Evolutionary conservation across 2,888 invertebrate species (phyloP).

Genomic region (Polymixis flavicincta): DNA sequence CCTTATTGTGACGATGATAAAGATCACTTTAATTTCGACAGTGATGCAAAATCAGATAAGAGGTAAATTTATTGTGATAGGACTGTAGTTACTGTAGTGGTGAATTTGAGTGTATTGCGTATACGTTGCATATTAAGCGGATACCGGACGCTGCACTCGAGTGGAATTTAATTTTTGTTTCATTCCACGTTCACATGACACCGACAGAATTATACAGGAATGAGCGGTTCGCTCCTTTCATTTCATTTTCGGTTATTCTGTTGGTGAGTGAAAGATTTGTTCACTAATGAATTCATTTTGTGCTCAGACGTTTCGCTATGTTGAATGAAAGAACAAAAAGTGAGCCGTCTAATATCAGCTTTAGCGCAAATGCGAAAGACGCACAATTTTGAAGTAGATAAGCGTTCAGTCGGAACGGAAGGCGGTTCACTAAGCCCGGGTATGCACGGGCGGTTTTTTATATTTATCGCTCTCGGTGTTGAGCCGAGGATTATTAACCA

Average conservation of each 20-base stretch:
- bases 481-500: background rate
- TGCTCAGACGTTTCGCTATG: background rate
- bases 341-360: background rate
- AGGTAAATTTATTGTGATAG: background rate
- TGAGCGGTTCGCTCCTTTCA: background rate
- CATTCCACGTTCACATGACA: no score
- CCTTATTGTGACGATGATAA: background rate
- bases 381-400: conserved; percentile 6
- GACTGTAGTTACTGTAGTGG: background rate
- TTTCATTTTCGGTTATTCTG: conserved; percentile 1
- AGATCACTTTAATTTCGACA: background rate
- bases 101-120: conserved; percentile 2
- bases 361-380: background rate
- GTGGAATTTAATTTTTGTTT: background rate
- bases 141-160: background rate
- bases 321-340: background rate
- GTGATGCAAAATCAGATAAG: background rate
- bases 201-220: background rate
- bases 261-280: background rate
- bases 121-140: background rate
- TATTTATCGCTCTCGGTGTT: background rate
- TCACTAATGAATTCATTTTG: background rate
- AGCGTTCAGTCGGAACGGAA: conserved; percentile 1
- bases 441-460: background rate
- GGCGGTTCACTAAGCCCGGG: background rate